Evolutionary conservation across 2,113 vertebrate genomes (phyloP).

Genomic region (Nycticorax nycticorax): DNA sequence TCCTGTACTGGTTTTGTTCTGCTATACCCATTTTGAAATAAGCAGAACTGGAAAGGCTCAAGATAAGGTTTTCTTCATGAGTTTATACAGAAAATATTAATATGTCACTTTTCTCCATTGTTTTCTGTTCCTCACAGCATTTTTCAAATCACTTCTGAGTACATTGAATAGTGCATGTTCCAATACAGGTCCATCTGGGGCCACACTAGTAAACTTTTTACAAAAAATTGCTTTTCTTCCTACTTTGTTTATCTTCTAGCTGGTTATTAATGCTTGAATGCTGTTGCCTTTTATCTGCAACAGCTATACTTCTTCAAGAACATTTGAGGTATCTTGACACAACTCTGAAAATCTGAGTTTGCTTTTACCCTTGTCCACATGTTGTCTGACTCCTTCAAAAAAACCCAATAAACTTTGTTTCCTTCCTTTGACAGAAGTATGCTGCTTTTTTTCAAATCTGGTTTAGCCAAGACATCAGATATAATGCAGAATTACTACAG

Average conservation of each 20-base stretch:
- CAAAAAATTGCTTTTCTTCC: not conserved
- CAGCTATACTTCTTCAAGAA: not conserved
- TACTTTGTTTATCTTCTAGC: not conserved
- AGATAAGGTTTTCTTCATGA: not conserved
- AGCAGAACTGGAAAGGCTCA: not conserved
- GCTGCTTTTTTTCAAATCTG: not conserved
- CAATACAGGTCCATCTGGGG: not conserved
- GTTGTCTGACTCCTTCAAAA: not conserved
- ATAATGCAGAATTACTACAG: not conserved
- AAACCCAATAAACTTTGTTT: not conserved
- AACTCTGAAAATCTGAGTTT: not conserved
- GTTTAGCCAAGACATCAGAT: not conserved
- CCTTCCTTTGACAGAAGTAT: not conserved
- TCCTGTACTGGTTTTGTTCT: not conserved
- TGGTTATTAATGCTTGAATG: not conserved
- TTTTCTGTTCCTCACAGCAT: not conserved
- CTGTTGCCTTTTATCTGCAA: not conserved
- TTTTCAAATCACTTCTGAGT: not conserved
- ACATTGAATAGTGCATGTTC: not conserved
- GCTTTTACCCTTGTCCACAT: not conserved
- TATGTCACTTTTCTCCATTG: not conserved
- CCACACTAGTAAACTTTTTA: not conserved
- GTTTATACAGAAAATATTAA: not conserved
- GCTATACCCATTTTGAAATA: not conserved
- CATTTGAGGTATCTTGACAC: not conserved